phyloP scores from a whole-genome alignment of 1,140 invertebrate species.

The Neelides sp. region DNA sequence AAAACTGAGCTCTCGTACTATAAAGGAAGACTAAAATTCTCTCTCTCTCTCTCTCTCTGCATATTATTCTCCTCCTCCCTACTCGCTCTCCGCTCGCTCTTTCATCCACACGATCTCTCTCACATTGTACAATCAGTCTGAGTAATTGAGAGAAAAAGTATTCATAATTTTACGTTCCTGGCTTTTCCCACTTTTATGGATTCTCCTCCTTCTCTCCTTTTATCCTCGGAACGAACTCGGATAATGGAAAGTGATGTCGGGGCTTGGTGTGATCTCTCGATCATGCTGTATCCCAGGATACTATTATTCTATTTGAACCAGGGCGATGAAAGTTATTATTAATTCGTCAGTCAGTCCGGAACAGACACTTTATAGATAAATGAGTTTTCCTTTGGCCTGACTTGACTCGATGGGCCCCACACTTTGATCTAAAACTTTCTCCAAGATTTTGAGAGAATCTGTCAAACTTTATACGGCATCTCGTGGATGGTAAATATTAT shows the following conservation, averaged over 20 bases:
- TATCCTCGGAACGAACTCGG: not conserved
- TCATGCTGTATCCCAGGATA: too few relatives aligned
- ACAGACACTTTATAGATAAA: slow-evolving; percentile 31
- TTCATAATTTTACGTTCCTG: slow-evolving; percentile 1
- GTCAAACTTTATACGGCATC: too few relatives aligned
- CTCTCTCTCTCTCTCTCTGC: not conserved
- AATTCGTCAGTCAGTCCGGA: slow-evolving; percentile 30
- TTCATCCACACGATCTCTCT: not conserved
- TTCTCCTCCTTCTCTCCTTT: not conserved
- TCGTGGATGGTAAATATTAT: too few relatives aligned
- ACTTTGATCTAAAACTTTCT: too few relatives aligned
- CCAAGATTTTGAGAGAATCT: too few relatives aligned
- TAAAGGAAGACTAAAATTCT: not conserved
- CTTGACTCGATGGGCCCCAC: too few relatives aligned
- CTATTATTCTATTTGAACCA: too few relatives aligned
- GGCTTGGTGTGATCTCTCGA: too few relatives aligned
- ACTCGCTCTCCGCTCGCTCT: too few relatives aligned
- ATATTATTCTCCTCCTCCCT: not conserved
- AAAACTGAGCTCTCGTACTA: not conserved
- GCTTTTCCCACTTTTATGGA: not conserved
- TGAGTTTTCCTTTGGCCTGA: too few relatives aligned
- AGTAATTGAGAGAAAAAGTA: slow-evolving; percentile 5
- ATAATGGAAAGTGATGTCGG: too few relatives aligned
- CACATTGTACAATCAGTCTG: not conserved
- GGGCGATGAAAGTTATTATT: too few relatives aligned